A percentile compares a stretch with the other conserved stretches of the same genome.
Evolutionary conservation across 1,140 invertebrate species (phyloP).

Genomic region (Drosophila sturtevanti): DNA sequence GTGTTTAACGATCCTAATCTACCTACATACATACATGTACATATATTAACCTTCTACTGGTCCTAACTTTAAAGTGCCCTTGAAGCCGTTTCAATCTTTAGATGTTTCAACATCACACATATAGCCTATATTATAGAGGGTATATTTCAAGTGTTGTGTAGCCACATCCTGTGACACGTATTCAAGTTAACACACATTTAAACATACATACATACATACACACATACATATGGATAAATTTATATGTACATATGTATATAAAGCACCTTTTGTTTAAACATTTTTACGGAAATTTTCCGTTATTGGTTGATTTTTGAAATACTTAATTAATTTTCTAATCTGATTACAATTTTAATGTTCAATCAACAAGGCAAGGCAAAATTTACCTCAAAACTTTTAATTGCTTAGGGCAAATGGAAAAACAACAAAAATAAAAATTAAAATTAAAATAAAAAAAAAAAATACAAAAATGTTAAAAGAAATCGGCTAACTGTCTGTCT

Average conservation of each 20-base stretch:
- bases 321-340: slow-evolving; percentile 3
- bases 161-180: background rate
- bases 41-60: background rate
- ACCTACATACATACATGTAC: background rate
- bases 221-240: background rate
- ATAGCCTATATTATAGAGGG: too few species aligned
- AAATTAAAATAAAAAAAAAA: too few species aligned
- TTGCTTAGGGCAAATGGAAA: slow-evolving; percentile 3
- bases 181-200: too few species aligned
- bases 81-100: background rate
- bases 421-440: background rate
- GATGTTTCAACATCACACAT: too few species aligned
- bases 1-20: too few species aligned
- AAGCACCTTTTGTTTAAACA: background rate
- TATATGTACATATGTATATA: background rate
- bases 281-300: background rate
- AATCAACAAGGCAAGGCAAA: background rate
- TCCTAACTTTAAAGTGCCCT: too few species aligned
- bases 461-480: background rate
- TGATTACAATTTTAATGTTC: slow-evolving; percentile 2
- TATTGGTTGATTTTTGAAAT: background rate
- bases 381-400: slow-evolving; percentile 5
- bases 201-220: background rate
- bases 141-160: background rate
- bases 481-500: slow-evolving; percentile 16